These are phyloP conservation scores for Cyprinodon brontotheroides DNA, from an alignment of 2,113 vertebrate genomes.

Conservation along the genomic window DNA sequence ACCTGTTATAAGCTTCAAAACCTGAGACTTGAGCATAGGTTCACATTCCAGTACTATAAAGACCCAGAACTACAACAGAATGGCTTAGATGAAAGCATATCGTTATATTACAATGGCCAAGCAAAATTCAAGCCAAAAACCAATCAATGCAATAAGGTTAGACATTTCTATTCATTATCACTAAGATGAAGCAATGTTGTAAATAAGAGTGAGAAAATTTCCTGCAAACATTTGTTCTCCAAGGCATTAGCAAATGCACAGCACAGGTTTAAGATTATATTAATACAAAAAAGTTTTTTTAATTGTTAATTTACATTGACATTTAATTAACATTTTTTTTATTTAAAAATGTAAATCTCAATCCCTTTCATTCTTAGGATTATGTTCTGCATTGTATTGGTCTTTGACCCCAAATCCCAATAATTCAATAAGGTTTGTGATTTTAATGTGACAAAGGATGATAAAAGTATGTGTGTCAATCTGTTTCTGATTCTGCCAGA, in stretches of 20 bases:
- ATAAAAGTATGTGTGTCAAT: constrained; percentile 23
- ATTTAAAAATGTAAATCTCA: background rate
- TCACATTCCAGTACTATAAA: too few relatives aligned
- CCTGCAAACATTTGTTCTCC: background rate
- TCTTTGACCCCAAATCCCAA: too few relatives aligned
- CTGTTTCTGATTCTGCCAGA: constrained; percentile 24
- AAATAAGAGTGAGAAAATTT: background rate
- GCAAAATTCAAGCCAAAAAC: background rate
- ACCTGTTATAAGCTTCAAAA: too few relatives aligned
- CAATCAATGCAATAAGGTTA: background rate
- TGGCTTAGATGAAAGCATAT: too few relatives aligned
- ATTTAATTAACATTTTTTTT: too few relatives aligned
- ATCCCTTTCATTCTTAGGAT: background rate
- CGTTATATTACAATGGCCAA: background rate
- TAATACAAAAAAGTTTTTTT: too few relatives aligned
- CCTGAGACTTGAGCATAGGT: too few relatives aligned
- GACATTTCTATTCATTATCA: background rate
- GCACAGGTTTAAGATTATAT: background rate
- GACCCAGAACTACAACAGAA: too few relatives aligned
- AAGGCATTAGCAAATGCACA: background rate
- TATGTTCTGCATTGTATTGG: background rate
- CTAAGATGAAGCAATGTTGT: background rate
- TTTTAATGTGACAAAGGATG: too few relatives aligned
- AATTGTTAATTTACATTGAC: too few relatives aligned
- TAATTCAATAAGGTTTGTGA: too few relatives aligned